Evolutionary conservation across 1,140 invertebrate genomes (phyloP).

Genomic region (Drosophila carrolli): DNA sequence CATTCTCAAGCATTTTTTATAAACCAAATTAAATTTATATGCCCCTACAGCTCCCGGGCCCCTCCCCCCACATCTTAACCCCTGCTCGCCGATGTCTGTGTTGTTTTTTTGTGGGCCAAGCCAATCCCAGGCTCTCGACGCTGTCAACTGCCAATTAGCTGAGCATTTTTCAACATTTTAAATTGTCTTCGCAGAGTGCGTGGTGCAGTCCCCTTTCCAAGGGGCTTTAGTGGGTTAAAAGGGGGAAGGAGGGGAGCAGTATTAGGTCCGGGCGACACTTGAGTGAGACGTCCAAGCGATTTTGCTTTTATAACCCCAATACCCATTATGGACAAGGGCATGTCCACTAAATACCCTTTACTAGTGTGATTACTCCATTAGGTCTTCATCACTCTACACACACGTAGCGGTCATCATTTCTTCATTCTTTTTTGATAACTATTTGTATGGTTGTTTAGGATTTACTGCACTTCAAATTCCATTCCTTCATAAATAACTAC

Average conservation of each 20-base stretch:
- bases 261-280: conserved; percentile 52
- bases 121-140: conserved; percentile 65
- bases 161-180: conserved; percentile 81
- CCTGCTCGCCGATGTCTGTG: conserved; percentile 20
- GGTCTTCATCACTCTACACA: no score
- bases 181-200: conserved; percentile 76
- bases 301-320: conserved; percentile 53
- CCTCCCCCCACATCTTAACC: conserved; percentile 4
- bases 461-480: not conserved
- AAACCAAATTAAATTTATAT: conserved; percentile 81
- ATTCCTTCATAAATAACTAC: conserved; percentile 6
- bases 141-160: conserved; percentile 80
- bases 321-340: conserved; percentile 30
- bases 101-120: conserved; percentile 42
- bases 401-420: not conserved
- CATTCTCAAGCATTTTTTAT: conserved; percentile 74
- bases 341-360: conserved; percentile 6
- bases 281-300: conserved; percentile 69
- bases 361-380: no score
- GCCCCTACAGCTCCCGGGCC: conserved; percentile 28
- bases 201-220: conserved; percentile 33
- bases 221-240: not conserved
- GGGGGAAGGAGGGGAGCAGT: conserved; percentile 1
- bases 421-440: not conserved
- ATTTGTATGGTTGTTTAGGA: not conserved